Base-by-base conservation (phyloP, 2,888 invertebrate genomes). In the Habroteleia sp. region DNA sequence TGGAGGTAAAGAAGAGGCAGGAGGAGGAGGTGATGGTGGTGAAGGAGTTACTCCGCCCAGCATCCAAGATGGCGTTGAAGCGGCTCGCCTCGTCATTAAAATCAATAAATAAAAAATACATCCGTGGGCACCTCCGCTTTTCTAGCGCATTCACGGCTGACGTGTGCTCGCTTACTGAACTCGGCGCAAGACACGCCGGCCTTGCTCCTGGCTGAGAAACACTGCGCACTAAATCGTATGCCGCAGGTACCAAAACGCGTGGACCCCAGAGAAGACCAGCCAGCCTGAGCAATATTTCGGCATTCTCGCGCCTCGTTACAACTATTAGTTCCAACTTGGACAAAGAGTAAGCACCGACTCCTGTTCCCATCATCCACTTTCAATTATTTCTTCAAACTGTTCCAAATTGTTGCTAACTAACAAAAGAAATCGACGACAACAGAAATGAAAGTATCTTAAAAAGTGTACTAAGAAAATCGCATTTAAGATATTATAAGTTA, bases 41-140 rank as follows among this genome's bases (percentile, higher is more conserved):
- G 79, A 82, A 83, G 86, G 82, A 85, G 87, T 87, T 85, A 88
- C 88, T 87, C 88, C 88, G 88, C 88, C 88, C 88, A 88, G 88
- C 88, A 88, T 88, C 87, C 88, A 88, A 88, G 88, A 88, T 88
- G 88, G 88, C 88, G 88, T 87, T 87, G 84, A 82, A 84, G 84
- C 84, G 82, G 82, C 85, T 84, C 86, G 86, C 86, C 87, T 88
- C 86, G 86, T 88, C 88, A 88, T 88, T 88, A 88, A 88, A 88
- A 88, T 88, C 88, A 88, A 88, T 88, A 88, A 88, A 88, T 88
- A 88, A 88, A 88, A 88, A 88, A 88, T 88, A 88, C 87, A 88
- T 87, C 85, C 86, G 86, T 86, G 84, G 85, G 82, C 85, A 84
- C 86, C 86, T 86, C 85, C 85, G 84, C 85, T 86, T 85, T 87